Base-by-base conservation (phyloP, 2,113 vertebrate genomes). In the Ageneiosus marmoratus region DNA sequence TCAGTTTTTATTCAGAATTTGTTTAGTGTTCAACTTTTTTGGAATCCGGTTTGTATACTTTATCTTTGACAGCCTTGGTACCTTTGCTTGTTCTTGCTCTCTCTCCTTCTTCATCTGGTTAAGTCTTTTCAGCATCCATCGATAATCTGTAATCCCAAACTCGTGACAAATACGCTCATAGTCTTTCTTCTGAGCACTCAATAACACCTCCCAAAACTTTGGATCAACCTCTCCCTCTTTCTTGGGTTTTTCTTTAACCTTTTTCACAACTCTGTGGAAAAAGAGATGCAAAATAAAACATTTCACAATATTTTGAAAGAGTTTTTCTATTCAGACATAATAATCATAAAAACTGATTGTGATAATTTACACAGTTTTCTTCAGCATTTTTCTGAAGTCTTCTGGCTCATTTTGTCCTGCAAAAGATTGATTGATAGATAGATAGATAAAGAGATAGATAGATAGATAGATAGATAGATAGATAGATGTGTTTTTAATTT, bases 141-240 rank as follows among this genome's bases (percentile, higher is more conserved):
- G 95, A 85, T 94, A 98, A 88, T 98, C 96, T 1, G 90, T 94
- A 8, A 98, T 89, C 8, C 97, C 96, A 27, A 95, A 96, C 15
- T 96, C 95, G 0, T 89, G 20, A 85, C 97, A 98, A 86, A 97
- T 96, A 73, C 88, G 93, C 88, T 98, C 96, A 32, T 97, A 98
- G 86, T 98, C 93, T 85, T 89, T 98, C 74, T 77, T 95, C 72
- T 94, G 93, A 12, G 95, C 94, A 0, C 91, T 88, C 84, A 97
- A 70, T 79, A 98, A 86, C 63, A 98, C 78, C 67, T 98, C 96
- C 95, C 92, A 95, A 81, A 98, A 92, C 79, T 94, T 93, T 7
- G 94, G 95, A 77, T 94, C 92, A n/a, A 91, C 88, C 80, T 95
- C 94, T 73, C 86, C 81, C 50, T 94, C 91, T 85, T 91, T 92